Base-by-base conservation (phyloP, 2,888 invertebrate genomes). In the Aleiodes testaceus region DNA sequence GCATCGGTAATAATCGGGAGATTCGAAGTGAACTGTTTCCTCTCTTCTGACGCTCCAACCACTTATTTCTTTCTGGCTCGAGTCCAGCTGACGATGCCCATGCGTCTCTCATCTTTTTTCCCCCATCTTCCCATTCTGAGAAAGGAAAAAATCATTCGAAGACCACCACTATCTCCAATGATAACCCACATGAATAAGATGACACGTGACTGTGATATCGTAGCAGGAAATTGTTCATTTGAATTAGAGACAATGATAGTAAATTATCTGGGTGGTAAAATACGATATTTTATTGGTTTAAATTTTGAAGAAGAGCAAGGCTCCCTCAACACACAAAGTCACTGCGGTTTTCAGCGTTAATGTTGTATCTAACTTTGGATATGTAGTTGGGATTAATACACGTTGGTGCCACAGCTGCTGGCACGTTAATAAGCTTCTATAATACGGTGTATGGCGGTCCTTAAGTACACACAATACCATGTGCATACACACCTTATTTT, bases 241-340 rank as follows among this genome's bases (percentile, higher is more conserved):
- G 80, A 85, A 82, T 85, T 82, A 80, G 80, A 82, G 81, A 80
- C 82, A 81, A 83, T 84, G 82, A 81, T 36, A 36, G 36, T 36
- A 7, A 36, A 36, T 36, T 36, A 2, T 6, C 7, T 36, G 0
- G 36, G 36, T 9, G 6, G 36, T 36, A 9, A 36, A 9, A 36
- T 36, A 36, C 11, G 11, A 36, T 36, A 9, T 36, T 36, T 36
- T 36, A 36, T 36, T 36, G 36, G 36, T 36, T 36, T 36, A 36
- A 36, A 26, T 26, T 26, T 26, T 2, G 26, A 26, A 26, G 26
- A 5, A 26, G 26, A 26, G 26, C n/a, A n/a, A 26, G 5, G 26
- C 26, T 26, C 26, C 26, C 26, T 26, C 2, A 36, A 36, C 7
- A 36, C 36, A 36, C 14, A 26, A 52, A 22, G 36, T 36, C 11